Evolutionary conservation across 2,113 vertebrate species (phyloP).

Genomic region (Pelvicachromis taeniatus): DNA sequence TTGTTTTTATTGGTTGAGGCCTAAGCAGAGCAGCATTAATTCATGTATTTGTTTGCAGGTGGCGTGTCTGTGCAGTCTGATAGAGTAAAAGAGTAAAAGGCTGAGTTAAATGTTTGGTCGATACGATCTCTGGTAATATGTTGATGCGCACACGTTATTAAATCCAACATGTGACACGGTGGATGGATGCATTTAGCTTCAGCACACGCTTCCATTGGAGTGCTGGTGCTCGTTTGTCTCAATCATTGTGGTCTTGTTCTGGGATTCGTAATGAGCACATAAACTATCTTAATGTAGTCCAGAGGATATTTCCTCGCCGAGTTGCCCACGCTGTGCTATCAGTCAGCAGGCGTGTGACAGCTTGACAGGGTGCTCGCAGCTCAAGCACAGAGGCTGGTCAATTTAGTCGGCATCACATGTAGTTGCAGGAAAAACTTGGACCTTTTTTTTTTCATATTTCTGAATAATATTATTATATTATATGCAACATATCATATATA

Average conservation of each 20-base stretch:
- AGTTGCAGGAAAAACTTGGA: neutral
- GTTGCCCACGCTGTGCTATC: neutral
- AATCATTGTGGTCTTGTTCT: slow-evolving; percentile 27
- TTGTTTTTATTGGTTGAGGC: neutral
- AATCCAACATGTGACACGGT: neutral
- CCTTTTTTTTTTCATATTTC: neutral
- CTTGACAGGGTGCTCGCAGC: neutral
- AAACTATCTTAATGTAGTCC: slow-evolving; percentile 31
- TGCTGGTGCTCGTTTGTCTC: slow-evolving; percentile 11
- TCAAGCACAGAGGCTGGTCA: neutral
- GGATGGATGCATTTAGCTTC: neutral
- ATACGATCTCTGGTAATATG: neutral
- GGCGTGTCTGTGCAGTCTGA: neutral
- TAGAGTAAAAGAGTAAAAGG: neutral
- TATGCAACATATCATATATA: neutral
- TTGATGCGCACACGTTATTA: neutral
- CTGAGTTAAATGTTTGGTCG: neutral
- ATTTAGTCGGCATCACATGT: neutral
- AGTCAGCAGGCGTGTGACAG: neutral
- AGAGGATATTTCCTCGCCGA: slow-evolving; percentile 5
- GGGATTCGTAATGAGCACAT: slow-evolving; percentile 33
- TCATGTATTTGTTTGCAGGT: neutral
- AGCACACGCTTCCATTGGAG: neutral
- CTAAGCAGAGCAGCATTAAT: neutral
- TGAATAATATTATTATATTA: neutral